Percentiles rank a stretch among this genome's conserved stretches.
phyloP scores from a whole-genome alignment of 2,797 vertebrate species.

The Centroberyx gerrardi region DNA sequence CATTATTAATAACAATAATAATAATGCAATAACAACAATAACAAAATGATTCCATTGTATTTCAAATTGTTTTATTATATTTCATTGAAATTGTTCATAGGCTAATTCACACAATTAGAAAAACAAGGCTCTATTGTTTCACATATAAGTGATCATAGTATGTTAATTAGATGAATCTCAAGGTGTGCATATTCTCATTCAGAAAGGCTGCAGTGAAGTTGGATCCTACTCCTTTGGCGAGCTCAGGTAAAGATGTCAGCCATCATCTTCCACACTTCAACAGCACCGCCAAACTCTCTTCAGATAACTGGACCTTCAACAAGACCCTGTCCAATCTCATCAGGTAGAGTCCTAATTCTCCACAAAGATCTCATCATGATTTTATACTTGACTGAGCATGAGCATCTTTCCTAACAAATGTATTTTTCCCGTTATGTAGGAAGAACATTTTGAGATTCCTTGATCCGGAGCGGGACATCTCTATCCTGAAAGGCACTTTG shows the following conservation, averaged over 20 bases:
- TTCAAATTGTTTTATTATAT: slow-evolving; percentile 1
- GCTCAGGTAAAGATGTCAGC: slow-evolving; percentile 15
- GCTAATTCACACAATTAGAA: not conserved
- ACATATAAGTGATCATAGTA: slow-evolving; percentile 1
- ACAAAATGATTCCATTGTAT: not conserved
- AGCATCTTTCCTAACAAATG: not conserved
- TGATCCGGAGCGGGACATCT: slow-evolving; percentile 96
- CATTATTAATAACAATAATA: not conserved
- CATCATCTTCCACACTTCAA: slow-evolving; percentile 30
- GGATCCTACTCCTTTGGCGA: slow-evolving; percentile 54
- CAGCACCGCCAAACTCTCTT: slow-evolving; percentile 51
- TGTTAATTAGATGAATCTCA: not conserved
- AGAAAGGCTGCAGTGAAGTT: slow-evolving; percentile 64
- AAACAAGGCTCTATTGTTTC: not conserved
- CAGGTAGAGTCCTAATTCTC: slow-evolving; percentile 69
- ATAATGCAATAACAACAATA: not conserved
- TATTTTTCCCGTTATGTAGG: slow-evolving; percentile 73
- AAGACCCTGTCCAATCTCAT: slow-evolving; percentile 84
- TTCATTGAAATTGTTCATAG: not conserved
- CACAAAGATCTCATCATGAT: not conserved
- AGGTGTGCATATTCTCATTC: slow-evolving; percentile 18
- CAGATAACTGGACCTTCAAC: slow-evolving; percentile 83
- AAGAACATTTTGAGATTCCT: slow-evolving; percentile 95
- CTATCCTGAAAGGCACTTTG: slow-evolving; percentile 94
- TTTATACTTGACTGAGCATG: not conserved